phyloP scores from a whole-genome alignment of 2,888 invertebrate species.

The Caenorhabditis drosophilae region DNA sequence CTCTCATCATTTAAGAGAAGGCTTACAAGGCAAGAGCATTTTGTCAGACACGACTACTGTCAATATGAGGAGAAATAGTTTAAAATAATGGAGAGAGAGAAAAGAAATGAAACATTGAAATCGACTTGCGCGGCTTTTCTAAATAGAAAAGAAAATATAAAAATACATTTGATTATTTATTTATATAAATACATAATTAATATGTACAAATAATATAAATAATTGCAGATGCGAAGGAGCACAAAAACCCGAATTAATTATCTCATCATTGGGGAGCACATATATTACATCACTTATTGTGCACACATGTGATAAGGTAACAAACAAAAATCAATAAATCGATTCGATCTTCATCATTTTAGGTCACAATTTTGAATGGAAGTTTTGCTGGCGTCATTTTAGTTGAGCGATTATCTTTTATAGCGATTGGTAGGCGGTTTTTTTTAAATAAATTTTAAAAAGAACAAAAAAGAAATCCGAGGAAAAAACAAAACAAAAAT shows the following conservation, averaged over 20 bases:
- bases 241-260: slow-evolving; percentile 37
- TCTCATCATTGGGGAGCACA: slow-evolving; percentile 47
- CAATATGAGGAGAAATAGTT: neutral
- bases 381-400: slow-evolving; percentile 44
- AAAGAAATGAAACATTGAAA: neutral
- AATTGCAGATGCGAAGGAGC: slow-evolving; percentile 45
- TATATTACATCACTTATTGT: slow-evolving; percentile 49
- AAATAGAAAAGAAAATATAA: neutral
- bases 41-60: too few relatives aligned
- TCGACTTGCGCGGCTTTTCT: neutral
- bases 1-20: too few relatives aligned
- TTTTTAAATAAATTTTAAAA: neutral
- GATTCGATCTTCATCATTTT: neutral
- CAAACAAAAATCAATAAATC: neutral
- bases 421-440: slow-evolving; percentile 41
- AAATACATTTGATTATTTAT: neutral
- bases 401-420: slow-evolving; percentile 36
- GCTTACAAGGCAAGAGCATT: too few relatives aligned
- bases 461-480: neutral
- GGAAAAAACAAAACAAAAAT: too few relatives aligned
- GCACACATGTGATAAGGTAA: slow-evolving; percentile 48
- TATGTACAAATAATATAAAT: neutral
- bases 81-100: neutral
- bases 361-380: slow-evolving; percentile 52
- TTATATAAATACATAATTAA: neutral